A percentile compares a stretch with the other conserved stretches of the same genome.
phyloP scores from a whole-genome alignment of 1,140 invertebrate genomes.

The Batillaria attramentaria region DNA sequence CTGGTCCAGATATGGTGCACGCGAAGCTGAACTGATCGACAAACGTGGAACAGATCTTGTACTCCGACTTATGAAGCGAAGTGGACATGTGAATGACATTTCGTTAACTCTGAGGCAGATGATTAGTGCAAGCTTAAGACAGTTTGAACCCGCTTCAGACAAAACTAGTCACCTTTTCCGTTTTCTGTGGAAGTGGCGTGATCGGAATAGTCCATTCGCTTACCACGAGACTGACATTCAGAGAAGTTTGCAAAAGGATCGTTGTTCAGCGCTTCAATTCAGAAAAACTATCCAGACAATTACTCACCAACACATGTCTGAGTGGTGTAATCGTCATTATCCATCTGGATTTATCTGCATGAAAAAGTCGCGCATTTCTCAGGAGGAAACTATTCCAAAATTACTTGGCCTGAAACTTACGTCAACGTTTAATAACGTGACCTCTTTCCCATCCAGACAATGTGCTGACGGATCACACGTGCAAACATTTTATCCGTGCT shows the following conservation, averaged over 20 bases:
- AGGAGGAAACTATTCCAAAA: neutral
- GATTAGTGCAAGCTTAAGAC: no score
- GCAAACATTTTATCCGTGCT: conserved; percentile 16
- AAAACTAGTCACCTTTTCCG: neutral
- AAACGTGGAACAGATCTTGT: no score
- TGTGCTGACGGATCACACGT: conserved; percentile 21
- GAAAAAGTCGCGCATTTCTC: neutral
- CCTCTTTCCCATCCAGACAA: neutral
- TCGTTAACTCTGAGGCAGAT: no score
- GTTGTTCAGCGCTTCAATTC: conserved; percentile 4
- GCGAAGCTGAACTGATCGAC: no score
- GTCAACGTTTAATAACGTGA: neutral
- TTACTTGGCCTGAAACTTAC: neutral
- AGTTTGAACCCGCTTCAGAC: no score
- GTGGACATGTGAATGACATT: no score
- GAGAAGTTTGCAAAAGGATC: neutral
- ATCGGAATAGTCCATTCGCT: conserved; percentile 3
- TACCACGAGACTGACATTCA: conserved; percentile 4
- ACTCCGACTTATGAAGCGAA: no score
- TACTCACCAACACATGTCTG: neutral
- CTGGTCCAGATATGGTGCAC: no score
- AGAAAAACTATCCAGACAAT: neutral
- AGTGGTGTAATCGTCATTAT: neutral
- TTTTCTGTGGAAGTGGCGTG: conserved; percentile 13
- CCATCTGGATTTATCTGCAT: neutral